Conservation (phyloP, 2,797 vertebrate species). For the Sebastes hubbsi region DNA sequence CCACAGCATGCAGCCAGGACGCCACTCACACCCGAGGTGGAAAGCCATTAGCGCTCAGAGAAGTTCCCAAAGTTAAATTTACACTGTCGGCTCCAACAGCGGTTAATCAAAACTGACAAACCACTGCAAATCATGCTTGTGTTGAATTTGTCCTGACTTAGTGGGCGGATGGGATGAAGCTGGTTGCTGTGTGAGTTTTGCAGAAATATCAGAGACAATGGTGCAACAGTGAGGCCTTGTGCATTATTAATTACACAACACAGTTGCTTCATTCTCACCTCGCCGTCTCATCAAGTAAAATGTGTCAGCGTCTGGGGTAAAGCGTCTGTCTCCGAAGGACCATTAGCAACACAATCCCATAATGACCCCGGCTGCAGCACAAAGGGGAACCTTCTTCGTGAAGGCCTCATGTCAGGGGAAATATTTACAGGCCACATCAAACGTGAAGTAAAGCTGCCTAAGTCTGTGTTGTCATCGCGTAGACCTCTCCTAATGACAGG, state of each 20-base stretch:
- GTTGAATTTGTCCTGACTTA: background rate
- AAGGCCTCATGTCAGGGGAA: conserved; percentile 49
- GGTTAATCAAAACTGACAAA: conserved; percentile 18
- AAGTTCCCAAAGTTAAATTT: conserved; percentile 56
- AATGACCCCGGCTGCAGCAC: conserved; percentile 43
- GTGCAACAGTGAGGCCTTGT: background rate
- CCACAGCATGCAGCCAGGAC: conserved; percentile 58
- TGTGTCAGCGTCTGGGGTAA: conserved; percentile 17
- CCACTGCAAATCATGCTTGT: background rate
- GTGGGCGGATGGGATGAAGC: background rate
- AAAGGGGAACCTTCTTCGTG: conserved; percentile 48
- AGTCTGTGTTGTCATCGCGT: conserved; percentile 71
- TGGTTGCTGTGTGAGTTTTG: background rate
- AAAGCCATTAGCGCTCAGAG: conserved; percentile 66
- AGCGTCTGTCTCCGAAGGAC: conserved; percentile 34
- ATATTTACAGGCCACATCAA: conserved; percentile 76
- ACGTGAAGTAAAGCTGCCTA: conserved; percentile 53
- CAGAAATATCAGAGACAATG: background rate
- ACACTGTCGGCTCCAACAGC: background rate
- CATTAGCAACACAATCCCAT: conserved; percentile 58
- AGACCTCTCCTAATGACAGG: conserved; percentile 73
- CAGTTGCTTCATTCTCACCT: background rate
- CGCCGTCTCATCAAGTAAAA: conserved; percentile 1
- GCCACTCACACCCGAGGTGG: conserved; percentile 60
- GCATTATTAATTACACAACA: background rate